Percentiles rank a stretch among this genome's conserved stretches.
These are phyloP conservation scores for Hypanus sabinus DNA, from an alignment of 2,113 vertebrate genomes.

Conservation along the genomic window DNA sequence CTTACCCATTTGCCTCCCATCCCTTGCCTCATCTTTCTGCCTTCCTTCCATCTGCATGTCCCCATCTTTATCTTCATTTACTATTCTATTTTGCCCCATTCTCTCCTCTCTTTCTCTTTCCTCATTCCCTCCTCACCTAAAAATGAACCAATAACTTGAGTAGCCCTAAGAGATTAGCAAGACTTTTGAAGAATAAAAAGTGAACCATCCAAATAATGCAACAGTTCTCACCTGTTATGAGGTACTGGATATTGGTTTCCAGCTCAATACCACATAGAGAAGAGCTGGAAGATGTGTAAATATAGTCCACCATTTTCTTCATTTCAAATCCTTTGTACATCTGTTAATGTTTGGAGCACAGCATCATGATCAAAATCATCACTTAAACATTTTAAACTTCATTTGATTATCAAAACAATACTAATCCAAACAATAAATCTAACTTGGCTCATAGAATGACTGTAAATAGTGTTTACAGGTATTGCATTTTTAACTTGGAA, in stretches of 20 bases:
- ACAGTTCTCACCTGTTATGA: slow-evolving; percentile 71
- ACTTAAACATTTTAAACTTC: neutral
- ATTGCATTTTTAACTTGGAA: neutral
- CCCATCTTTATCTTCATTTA: neutral
- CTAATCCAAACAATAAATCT: neutral
- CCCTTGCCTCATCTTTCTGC: neutral
- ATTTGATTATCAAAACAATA: neutral
- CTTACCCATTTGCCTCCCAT: neutral
- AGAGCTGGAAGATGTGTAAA: slow-evolving; percentile 78
- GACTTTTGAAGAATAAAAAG: neutral
- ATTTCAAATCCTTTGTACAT: slow-evolving; percentile 92
- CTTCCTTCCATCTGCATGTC: neutral
- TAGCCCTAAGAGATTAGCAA: neutral
- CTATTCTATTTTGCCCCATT: neutral
- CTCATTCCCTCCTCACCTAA: neutral
- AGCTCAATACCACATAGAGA: slow-evolving; percentile 80
- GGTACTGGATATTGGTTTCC: slow-evolving; percentile 77
- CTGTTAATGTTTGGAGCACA: slow-evolving; percentile 53
- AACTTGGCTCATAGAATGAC: too few relatives aligned
- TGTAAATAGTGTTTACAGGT: neutral
- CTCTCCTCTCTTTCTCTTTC: neutral
- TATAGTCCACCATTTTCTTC: slow-evolving; percentile 75
- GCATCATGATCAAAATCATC: neutral
- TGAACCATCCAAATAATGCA: neutral
- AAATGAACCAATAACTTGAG: neutral